Base-by-base conservation (phyloP, 2,888 invertebrate genomes). In the Coleophora deauratella region DNA sequence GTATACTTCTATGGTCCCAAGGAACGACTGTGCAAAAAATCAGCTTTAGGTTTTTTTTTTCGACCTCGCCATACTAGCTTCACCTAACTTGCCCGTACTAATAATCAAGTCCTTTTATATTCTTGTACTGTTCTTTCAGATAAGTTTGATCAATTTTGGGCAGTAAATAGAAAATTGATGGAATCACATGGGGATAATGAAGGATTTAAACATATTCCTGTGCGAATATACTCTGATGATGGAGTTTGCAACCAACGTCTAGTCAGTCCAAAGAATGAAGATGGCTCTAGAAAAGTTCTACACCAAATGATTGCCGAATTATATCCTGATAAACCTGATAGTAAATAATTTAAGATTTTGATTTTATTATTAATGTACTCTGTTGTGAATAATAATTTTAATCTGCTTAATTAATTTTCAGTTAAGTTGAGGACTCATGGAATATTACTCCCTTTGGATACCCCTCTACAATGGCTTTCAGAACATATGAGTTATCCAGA, bases 101-200 rank as follows among this genome's bases (percentile, higher is more conserved):
- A n/a, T n/a, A n/a, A n/a, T n/a, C n/a, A n/a, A n/a, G n/a, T n/a
- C n/a, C n/a, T n/a, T n/a, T n/a, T n/a, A 21, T 6, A 21, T 4
- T 21, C 21, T 21, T 21, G 6, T 21, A 21, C 6, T 21, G 21
- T 9, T 37, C 47, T 87, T 88, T 36, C 77, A 95, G 95, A 98
- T 72, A 97, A 97, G 79, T 99, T 99, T 84, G 99, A 99, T 73
- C 98, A 98, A 75, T 99, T 99, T 76, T 99, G 99, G 99, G 93
- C 96, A 2, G 93, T 99, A 9, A 99, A 99, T 72, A 90, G 96
- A 55, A 92, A 96, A 65, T 84, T 99, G 40, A 99, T 99, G 98
- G 98, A 98, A 66, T 87, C 91, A 0, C 88, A 89, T 49, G 91
- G 89, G 39, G 93, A 92, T 38, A 92, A 91, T 60, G 94, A 95